These are phyloP conservation scores for Drosophila quadrilineata DNA, from an alignment of 1,140 invertebrate genomes.

Conservation along the genomic window DNA sequence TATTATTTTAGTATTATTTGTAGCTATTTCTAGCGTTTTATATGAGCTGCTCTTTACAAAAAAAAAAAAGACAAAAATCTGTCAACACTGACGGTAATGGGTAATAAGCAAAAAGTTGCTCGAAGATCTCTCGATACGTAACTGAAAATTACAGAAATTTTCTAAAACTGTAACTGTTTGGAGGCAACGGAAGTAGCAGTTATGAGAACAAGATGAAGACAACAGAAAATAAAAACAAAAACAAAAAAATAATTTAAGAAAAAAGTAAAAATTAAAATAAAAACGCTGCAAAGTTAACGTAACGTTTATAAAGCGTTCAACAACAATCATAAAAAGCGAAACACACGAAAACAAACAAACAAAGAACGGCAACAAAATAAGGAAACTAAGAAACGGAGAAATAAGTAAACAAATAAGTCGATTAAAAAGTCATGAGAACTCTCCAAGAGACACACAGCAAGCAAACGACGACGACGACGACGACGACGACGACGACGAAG, in stretches of 20 bases:
- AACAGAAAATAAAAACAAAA: background rate
- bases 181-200: background rate
- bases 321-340: background rate
- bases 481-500: background rate
- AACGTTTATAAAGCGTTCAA: conserved; percentile 2
- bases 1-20: too few relatives aligned
- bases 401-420: background rate
- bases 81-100: too few relatives aligned
- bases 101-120: too few relatives aligned
- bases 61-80: too few relatives aligned
- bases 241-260: too few relatives aligned
- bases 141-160: too few relatives aligned
- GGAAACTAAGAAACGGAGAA: background rate
- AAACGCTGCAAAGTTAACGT: too few relatives aligned
- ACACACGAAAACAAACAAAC: background rate
- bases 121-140: too few relatives aligned
- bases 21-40: too few relatives aligned
- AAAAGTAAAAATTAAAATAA: background rate
- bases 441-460: background rate
- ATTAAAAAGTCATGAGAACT: background rate
- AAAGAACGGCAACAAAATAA: too few relatives aligned
- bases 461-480: background rate
- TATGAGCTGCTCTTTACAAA: too few relatives aligned
- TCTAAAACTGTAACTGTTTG: too few relatives aligned
- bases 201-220: background rate